These are phyloP conservation scores for Palythoa heliodiscus DNA, from an alignment of 92 coral and sea anemone genomes.

Conservation along the genomic window DNA sequence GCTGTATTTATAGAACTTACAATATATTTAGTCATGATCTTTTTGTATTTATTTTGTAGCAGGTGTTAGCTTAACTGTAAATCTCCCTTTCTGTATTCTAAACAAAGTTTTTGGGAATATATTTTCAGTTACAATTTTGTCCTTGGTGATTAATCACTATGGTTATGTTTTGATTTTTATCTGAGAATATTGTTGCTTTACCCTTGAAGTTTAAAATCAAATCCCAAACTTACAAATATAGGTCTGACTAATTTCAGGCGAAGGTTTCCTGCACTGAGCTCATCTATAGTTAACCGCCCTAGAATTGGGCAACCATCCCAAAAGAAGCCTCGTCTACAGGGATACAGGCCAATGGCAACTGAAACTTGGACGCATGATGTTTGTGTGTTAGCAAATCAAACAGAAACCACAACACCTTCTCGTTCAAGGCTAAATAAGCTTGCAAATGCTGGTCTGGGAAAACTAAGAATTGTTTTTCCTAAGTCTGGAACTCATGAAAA, in stretches of 20 bases:
- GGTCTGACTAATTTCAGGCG: neutral
- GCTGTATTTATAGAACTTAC: neutral
- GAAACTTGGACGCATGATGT: constrained; percentile 15
- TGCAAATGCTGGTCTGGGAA: neutral
- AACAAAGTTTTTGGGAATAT: neutral
- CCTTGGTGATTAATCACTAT: neutral
- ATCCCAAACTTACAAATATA: constrained; percentile 8
- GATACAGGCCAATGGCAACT: neutral
- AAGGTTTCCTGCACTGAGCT: constrained; percentile 13
- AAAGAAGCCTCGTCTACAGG: constrained; percentile 7
- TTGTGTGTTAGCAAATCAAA: constrained; percentile 2
- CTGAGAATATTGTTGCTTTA: constrained; percentile 11
- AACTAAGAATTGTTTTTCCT: neutral
- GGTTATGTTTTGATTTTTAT: neutral
- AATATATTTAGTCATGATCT: neutral
- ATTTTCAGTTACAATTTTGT: neutral
- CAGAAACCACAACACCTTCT: neutral
- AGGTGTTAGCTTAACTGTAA: neutral
- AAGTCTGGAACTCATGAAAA: constrained; percentile 5
- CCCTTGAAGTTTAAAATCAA: neutral
- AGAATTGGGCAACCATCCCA: constrained; percentile 8
- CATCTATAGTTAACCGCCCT: constrained; percentile 12
- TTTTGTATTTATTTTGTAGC: neutral
- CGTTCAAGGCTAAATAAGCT: neutral
- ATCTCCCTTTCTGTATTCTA: neutral